These are phyloP conservation scores for Vombatus ursinus DNA, from an alignment of 2,113 vertebrate species.

Conservation along the genomic window DNA sequence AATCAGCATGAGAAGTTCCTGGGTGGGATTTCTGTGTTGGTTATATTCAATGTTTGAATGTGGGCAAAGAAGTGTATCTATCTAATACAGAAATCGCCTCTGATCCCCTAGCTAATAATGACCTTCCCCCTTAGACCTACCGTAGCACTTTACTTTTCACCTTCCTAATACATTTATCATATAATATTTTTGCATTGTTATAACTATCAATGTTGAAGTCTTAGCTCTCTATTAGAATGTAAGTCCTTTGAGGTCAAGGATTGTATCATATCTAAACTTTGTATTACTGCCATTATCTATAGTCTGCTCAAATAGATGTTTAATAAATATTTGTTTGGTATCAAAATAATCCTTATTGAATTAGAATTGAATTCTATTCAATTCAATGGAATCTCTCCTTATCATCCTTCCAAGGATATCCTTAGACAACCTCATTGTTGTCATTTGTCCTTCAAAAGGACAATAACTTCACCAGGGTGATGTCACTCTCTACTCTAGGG, in stretches of 20 bases:
- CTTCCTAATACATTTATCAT: not conserved
- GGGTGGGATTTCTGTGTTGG: not conserved
- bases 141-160: not conserved
- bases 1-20: not conserved
- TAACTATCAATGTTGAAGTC: not conserved
- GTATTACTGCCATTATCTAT: not conserved
- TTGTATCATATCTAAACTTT: not conserved
- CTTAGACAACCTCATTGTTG: not conserved
- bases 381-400: not conserved
- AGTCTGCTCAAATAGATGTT: not conserved
- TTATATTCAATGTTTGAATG: not conserved
- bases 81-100: not conserved
- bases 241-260: not conserved
- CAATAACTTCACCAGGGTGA: no score
- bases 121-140: not conserved
- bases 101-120: not conserved
- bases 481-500: no score
- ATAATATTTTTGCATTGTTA: not conserved
- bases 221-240: not conserved
- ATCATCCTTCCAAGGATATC: not conserved
- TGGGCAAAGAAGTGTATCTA: not conserved
- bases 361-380: not conserved
- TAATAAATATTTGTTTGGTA: no score
- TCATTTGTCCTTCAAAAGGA: no score
- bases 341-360: not conserved